Conservation (phyloP, 2,113 vertebrate species). For the Muscicapa adusta region DNA sequence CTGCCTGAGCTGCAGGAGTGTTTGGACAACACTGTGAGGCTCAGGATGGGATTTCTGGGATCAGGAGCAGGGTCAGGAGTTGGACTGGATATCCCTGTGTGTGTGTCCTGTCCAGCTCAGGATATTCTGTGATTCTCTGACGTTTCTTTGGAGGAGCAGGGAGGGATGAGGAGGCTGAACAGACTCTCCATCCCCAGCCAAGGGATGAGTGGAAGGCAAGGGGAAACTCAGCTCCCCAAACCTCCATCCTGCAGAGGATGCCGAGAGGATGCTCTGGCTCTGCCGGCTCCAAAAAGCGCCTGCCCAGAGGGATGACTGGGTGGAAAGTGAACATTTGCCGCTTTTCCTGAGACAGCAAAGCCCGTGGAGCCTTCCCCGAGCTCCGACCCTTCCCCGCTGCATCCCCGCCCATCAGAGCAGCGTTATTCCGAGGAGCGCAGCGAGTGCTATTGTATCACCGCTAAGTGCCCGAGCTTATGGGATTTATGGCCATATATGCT, state of each 20-base stretch:
- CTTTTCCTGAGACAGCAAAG: not conserved
- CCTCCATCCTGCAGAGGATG: rapidly evolving
- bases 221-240: not conserved
- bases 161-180: not conserved
- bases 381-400: not conserved
- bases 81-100: not conserved
- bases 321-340: not conserved
- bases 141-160: not conserved
- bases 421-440: not conserved
- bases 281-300: not conserved
- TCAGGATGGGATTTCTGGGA: not conserved
- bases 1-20: not conserved
- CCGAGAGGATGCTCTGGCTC: not conserved
- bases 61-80: rapidly evolving
- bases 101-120: not conserved
- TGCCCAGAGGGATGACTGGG: not conserved
- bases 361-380: rapidly evolving
- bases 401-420: not conserved
- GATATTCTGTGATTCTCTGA: not conserved
- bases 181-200: not conserved
- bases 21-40: rapidly evolving
- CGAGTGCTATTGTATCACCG: not conserved
- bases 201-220: not conserved
- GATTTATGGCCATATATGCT: constrained; percentile 36
- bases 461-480: not conserved